Evolutionary conservation across 1,140 invertebrate species (phyloP).

Genomic region (Hylaeus volcanicus): DNA sequence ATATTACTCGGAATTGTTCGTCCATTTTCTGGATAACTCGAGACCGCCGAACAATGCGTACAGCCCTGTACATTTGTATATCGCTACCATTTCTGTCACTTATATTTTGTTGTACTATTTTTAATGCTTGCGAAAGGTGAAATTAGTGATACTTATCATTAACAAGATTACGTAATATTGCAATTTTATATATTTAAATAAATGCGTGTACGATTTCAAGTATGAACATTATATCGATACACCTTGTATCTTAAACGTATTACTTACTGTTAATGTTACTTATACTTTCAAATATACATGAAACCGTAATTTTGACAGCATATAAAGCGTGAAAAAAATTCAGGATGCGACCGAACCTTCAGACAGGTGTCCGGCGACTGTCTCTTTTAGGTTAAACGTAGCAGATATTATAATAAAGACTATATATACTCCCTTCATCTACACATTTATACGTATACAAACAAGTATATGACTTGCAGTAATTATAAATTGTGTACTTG

Average conservation of each 20-base stretch:
- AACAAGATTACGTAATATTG: constrained; percentile 12
- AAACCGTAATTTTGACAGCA: constrained; percentile 4
- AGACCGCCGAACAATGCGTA: not conserved
- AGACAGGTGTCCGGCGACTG: constrained; percentile 18
- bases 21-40: not conserved
- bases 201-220: not conserved
- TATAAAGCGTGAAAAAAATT: not conserved
- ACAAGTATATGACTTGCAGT: not conserved
- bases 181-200: not conserved
- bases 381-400: constrained; percentile 19
- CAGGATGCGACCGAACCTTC: not conserved
- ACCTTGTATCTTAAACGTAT: not conserved
- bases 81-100: not conserved
- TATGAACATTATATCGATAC: not conserved
- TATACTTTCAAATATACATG: constrained; percentile 1
- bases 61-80: constrained; percentile 9
- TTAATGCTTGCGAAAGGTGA: constrained; percentile 21
- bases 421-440: not conserved
- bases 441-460: not conserved
- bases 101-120: constrained; percentile 14
- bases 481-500: not conserved
- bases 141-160: constrained; percentile 9
- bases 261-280: constrained; percentile 32
- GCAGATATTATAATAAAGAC: not conserved
- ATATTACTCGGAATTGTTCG: not conserved